phyloP scores from a whole-genome alignment of 1,140 invertebrate species.

The Grapholita molesta region DNA sequence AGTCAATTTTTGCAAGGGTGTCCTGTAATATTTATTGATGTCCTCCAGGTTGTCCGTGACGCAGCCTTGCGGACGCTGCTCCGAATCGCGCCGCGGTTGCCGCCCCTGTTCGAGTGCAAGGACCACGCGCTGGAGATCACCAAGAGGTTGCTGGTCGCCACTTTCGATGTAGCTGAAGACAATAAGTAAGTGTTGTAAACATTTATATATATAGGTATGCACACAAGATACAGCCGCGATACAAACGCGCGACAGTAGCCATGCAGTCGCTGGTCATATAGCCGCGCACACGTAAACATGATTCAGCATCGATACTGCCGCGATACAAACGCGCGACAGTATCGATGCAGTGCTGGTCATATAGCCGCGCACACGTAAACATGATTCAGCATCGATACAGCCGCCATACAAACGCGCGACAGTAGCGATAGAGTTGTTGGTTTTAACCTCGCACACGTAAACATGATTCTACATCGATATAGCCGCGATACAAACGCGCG shows the following conservation, averaged over 20 bases:
- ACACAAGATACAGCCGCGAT: too few relatives aligned
- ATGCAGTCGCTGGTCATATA: not conserved
- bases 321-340: too few relatives aligned
- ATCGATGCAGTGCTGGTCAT: too few relatives aligned
- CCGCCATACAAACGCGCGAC: too few relatives aligned
- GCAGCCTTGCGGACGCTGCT: constrained; percentile 86
- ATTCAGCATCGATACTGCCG: not conserved
- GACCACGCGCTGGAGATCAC: constrained; percentile 81
- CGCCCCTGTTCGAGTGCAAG: constrained; percentile 80
- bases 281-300: not conserved
- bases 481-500: too few relatives aligned
- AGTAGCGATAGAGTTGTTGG: too few relatives aligned
- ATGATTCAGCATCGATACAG: too few relatives aligned
- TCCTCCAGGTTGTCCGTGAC: constrained; percentile 84
- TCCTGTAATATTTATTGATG: not conserved
- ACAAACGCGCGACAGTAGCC: not conserved
- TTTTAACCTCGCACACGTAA: too few relatives aligned
- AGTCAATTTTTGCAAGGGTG: not conserved
- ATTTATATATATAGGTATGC: too few relatives aligned
- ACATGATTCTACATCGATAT: too few relatives aligned
- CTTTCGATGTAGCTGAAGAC: constrained; percentile 84
- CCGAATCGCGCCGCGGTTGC: constrained; percentile 82
- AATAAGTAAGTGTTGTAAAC: constrained; percentile 79
- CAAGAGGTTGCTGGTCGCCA: constrained; percentile 87
- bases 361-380: too few relatives aligned